phyloP scores from a whole-genome alignment of 2,797 vertebrate species.

The Merluccius polli region DNA sequence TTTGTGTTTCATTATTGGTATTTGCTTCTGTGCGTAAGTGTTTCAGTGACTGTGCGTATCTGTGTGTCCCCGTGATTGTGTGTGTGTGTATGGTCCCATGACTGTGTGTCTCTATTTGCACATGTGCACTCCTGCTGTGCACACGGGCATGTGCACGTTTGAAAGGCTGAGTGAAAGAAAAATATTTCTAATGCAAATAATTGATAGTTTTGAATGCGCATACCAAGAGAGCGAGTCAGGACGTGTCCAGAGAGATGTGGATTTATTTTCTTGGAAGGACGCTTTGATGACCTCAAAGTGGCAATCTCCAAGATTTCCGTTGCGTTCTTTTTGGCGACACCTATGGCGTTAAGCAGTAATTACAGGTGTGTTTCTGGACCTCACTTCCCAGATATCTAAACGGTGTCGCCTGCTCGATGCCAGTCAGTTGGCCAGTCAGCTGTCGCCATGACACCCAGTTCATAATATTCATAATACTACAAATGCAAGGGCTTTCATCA shows the following conservation, averaged over 20 bases:
- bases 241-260: not conserved
- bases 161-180: not conserved
- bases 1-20: not conserved
- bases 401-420: too few relatives aligned
- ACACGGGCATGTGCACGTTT: not conserved
- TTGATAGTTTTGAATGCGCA: not conserved
- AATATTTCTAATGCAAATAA: not conserved
- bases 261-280: not conserved
- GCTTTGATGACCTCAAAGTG: not conserved
- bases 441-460: too few relatives aligned
- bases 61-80: not conserved
- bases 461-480: too few relatives aligned
- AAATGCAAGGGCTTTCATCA: too few relatives aligned
- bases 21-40: not conserved
- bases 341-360: too few relatives aligned
- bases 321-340: too few relatives aligned
- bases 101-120: not conserved
- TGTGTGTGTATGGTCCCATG: not conserved
- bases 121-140: not conserved
- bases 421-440: too few relatives aligned
- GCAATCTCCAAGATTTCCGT: too few relatives aligned
- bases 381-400: too few relatives aligned
- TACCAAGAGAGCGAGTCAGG: not conserved
- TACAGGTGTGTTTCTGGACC: too few relatives aligned
- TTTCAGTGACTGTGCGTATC: not conserved